Conservation (phyloP, 1,140 invertebrate species). For the Bombus breviceps region DNA sequence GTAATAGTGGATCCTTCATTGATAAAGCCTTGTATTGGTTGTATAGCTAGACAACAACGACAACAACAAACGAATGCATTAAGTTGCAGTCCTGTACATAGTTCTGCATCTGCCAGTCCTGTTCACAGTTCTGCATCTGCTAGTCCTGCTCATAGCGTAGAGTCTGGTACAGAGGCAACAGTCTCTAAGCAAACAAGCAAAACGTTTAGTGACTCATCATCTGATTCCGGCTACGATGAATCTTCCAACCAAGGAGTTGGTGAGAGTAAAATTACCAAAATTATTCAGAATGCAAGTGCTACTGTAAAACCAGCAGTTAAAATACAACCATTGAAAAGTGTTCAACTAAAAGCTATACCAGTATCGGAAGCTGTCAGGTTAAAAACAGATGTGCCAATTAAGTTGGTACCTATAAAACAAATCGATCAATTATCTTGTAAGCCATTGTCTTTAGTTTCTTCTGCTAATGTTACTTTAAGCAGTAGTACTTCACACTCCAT, state of each 20-base stretch:
- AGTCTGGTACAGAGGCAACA: slow-evolving; percentile 70
- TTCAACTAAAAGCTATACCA: slow-evolving; percentile 69
- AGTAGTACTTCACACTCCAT: slow-evolving; percentile 62
- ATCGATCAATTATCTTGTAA: slow-evolving; percentile 74
- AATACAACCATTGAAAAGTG: slow-evolving; percentile 64
- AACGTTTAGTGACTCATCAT: slow-evolving; percentile 85
- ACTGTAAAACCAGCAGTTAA: slow-evolving; percentile 55
- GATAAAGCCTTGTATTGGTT: slow-evolving; percentile 85
- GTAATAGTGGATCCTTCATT: slow-evolving; percentile 86
- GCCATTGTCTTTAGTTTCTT: slow-evolving; percentile 70
- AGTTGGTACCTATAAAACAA: slow-evolving; percentile 73
- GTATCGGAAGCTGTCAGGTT: slow-evolving; percentile 73
- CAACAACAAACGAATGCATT: slow-evolving; percentile 50
- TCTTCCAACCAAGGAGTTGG: slow-evolving; percentile 83
- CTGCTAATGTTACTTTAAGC: slow-evolving; percentile 64
- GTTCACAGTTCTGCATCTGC: slow-evolving; percentile 77
- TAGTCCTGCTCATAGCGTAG: slow-evolving; percentile 77
- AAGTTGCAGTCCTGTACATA: slow-evolving; percentile 73
- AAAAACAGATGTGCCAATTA: slow-evolving; percentile 71
- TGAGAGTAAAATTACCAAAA: slow-evolving; percentile 74
- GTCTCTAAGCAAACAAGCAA: slow-evolving; percentile 74
- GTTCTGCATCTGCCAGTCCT: slow-evolving; percentile 77
- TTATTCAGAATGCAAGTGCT: slow-evolving; percentile 62
- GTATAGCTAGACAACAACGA: slow-evolving; percentile 66
- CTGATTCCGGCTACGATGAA: slow-evolving; percentile 86